Evolutionary conservation across 2,113 vertebrate genomes (phyloP).

Genomic region (Oreamnos americanus): DNA sequence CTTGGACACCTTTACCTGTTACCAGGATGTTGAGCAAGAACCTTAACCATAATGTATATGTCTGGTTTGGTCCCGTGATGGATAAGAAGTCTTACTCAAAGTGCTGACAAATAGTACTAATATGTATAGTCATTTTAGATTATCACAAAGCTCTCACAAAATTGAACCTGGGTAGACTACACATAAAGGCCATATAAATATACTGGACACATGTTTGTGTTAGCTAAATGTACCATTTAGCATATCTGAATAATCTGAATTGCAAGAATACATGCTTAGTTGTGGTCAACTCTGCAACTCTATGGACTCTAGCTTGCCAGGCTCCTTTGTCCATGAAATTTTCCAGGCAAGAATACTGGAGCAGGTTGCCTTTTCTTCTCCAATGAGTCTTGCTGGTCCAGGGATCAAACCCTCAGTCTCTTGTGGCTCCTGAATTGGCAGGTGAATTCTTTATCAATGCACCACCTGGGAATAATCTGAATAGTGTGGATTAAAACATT

Average conservation of each 20-base stretch:
- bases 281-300: background rate
- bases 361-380: background rate
- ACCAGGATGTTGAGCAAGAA: background rate
- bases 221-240: background rate
- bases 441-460: background rate
- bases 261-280: background rate
- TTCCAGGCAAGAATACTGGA: background rate
- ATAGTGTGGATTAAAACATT: background rate
- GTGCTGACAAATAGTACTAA: background rate
- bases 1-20: background rate
- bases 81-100: background rate
- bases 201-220: background rate
- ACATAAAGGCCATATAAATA: background rate
- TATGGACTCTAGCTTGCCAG: background rate
- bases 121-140: background rate
- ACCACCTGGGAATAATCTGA: background rate
- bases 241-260: background rate
- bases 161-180: background rate
- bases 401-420: background rate
- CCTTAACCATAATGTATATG: background rate
- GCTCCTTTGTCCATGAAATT: background rate
- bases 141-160: background rate
- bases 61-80: background rate
- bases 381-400: background rate
- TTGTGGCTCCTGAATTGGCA: background rate